Conservation (phyloP, 1,140 invertebrate genomes). For the Bombus difficillimus region DNA sequence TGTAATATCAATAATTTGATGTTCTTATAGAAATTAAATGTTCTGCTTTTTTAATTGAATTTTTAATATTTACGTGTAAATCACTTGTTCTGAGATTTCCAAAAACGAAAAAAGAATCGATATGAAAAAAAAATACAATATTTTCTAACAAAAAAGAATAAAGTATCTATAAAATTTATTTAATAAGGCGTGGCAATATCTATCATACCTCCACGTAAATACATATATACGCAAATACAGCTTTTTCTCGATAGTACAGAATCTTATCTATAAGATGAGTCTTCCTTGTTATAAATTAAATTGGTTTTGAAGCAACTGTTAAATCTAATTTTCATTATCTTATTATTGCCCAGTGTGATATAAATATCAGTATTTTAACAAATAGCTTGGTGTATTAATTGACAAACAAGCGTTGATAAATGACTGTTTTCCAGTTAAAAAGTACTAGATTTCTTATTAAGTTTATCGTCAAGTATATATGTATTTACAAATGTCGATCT, state of each 20-base stretch:
- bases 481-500: not conserved
- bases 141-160: not conserved
- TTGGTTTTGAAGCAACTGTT: not conserved
- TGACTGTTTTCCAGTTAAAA: not conserved
- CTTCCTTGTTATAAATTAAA: not conserved
- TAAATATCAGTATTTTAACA: slow-evolving; percentile 1
- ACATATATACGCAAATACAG: not conserved
- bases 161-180: not conserved
- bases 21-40: too few species aligned
- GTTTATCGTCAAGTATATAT: not conserved
- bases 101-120: too few species aligned
- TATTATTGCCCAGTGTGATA: not conserved
- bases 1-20: too few species aligned
- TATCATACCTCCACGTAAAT: not conserved
- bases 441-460: not conserved
- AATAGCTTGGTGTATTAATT: not conserved
- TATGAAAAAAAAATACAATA: too few species aligned
- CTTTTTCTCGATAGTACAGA: not conserved
- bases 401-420: not conserved
- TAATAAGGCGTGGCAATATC: not conserved
- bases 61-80: too few species aligned
- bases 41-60: too few species aligned
- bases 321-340: not conserved
- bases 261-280: not conserved
- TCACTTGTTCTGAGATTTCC: too few species aligned